phyloP scores from a whole-genome alignment of 2,888 invertebrate species.

The Adineta ricciae region DNA sequence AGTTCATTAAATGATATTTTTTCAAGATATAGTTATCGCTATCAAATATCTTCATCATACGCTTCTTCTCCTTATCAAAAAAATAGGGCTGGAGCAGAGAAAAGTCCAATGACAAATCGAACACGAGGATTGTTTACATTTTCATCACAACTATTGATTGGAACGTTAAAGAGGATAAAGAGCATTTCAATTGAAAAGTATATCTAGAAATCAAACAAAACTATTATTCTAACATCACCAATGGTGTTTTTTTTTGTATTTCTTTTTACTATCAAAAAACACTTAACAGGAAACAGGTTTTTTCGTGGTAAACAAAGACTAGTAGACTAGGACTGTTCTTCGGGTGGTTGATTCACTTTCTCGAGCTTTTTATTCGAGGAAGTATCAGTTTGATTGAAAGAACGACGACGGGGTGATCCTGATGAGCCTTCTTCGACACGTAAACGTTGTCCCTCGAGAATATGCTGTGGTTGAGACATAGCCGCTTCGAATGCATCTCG shows the following conservation, averaged over 20 bases:
- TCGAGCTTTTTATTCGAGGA: background rate
- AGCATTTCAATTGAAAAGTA: background rate
- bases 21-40: background rate
- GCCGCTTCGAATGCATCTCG: constrained; percentile 34
- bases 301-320: background rate
- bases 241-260: background rate
- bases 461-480: constrained; percentile 34
- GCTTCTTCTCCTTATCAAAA: background rate
- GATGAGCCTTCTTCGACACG: background rate
- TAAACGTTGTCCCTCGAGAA: constrained; percentile 39
- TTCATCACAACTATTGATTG: background rate
- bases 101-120: background rate
- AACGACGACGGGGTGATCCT: background rate
- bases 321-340: background rate
- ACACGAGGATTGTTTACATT: background rate
- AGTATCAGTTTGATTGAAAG: background rate
- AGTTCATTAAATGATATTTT: background rate
- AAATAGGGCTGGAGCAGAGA: background rate
- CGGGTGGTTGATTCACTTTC: background rate
- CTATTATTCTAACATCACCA: background rate
- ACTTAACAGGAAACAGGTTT: background rate
- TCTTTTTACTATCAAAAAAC: background rate
- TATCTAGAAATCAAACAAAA: background rate
- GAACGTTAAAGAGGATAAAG: background rate
- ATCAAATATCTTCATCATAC: background rate